These are phyloP conservation scores for Parazoanthus swiftii DNA, from an alignment of 92 coral and sea anemone species.

Conservation along the genomic window DNA sequence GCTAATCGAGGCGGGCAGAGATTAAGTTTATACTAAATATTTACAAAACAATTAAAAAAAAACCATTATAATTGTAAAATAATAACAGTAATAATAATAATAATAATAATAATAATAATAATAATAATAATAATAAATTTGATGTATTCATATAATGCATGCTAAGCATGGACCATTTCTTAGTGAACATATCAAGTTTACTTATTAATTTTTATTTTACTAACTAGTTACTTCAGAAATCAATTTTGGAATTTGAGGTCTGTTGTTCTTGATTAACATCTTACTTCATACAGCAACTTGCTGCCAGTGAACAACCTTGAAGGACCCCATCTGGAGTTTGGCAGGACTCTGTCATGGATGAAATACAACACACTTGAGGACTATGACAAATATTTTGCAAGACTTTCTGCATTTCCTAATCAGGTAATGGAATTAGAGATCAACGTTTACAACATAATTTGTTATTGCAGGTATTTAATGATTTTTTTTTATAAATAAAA, in stretches of 20 bases:
- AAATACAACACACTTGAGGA: slow-evolving; percentile 73
- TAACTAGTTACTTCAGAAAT: no score
- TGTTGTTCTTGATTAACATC: not conserved
- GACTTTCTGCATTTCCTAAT: slow-evolving; percentile 72
- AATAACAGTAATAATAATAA: no score
- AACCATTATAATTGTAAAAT: no score
- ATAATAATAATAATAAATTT: no score
- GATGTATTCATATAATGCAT: no score
- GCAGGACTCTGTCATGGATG: slow-evolving; percentile 91
- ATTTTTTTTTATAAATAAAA: not conserved
- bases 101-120: no score
- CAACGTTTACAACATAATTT: not conserved
- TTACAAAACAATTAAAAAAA: no score
- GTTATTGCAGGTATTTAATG: not conserved
- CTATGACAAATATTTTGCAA: slow-evolving; percentile 75
- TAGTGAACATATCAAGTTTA: no score
- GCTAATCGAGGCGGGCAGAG: no score
- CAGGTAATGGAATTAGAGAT: slow-evolving; percentile 53
- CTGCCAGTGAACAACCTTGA: slow-evolving; percentile 85
- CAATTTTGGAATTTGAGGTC: not conserved
- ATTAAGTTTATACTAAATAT: no score
- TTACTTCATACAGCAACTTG: slow-evolving; percentile 53
- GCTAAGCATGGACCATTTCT: no score
- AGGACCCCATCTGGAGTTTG: slow-evolving; percentile 90
- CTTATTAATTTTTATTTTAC: no score